Evolutionary conservation across 2,888 invertebrate species (phyloP).

Genomic region (Eupithecia vulgata): DNA sequence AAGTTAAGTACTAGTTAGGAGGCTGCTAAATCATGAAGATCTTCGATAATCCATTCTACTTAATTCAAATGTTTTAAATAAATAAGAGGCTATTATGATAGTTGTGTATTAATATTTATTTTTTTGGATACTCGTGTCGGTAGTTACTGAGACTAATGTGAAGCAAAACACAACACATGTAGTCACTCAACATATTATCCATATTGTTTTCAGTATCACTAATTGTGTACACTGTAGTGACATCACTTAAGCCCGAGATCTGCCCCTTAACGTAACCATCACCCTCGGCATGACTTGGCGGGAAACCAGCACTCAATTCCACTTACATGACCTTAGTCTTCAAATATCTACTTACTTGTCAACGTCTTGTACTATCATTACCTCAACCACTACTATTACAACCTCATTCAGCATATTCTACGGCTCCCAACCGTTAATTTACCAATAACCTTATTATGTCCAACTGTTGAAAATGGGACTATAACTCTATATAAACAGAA

Average conservation of each 20-base stretch:
- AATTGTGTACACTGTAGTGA: neutral
- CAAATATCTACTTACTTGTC: conserved; percentile 31
- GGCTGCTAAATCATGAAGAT: neutral
- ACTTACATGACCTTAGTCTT: conserved; percentile 29
- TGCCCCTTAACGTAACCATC: conserved; percentile 22
- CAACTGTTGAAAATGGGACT: conserved; percentile 23
- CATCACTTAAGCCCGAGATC: neutral
- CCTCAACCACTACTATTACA: conserved; percentile 13
- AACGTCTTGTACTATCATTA: conserved; percentile 28
- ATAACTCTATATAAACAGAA: conserved; percentile 15
- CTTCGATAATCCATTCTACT: neutral
- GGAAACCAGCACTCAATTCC: conserved; percentile 28
- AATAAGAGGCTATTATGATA: no score
- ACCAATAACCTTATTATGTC: conserved; percentile 18
- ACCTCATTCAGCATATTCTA: neutral
- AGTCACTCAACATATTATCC: neutral
- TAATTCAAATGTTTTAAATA: no score
- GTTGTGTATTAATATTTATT: no score
- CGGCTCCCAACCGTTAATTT: conserved; percentile 11
- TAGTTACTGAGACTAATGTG: no score
- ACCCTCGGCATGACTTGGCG: conserved; percentile 35
- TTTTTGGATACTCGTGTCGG: no score
- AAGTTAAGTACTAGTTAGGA: neutral
- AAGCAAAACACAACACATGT: neutral
- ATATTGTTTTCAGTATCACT: neutral